phyloP scores from a whole-genome alignment of 2,113 vertebrate genomes.

The Lagopus muta region DNA sequence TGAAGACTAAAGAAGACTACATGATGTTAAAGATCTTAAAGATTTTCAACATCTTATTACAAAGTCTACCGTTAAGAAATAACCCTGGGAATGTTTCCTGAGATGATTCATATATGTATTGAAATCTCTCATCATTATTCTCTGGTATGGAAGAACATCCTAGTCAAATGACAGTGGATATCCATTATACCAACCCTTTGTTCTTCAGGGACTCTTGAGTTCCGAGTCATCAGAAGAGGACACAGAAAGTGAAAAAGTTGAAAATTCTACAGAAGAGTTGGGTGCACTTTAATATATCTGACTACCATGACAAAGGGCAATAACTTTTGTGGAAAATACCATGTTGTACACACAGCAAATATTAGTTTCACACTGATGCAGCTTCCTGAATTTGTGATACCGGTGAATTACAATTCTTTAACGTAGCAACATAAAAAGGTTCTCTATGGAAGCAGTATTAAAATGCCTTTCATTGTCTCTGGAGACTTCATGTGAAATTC shows the following conservation, averaged over 20 bases:
- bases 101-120: background rate
- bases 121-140: background rate
- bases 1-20: background rate
- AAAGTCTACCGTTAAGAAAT: background rate
- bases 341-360: fast-evolving
- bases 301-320: background rate
- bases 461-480: background rate
- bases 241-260: background rate
- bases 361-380: background rate
- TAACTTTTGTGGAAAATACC: background rate
- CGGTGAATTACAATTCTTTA: background rate
- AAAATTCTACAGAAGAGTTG: background rate
- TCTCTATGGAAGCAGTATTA: background rate
- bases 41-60: background rate
- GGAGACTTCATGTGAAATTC: background rate
- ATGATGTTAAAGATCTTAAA: background rate
- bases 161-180: background rate
- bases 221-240: background rate
- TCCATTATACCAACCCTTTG: background rate
- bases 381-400: background rate
- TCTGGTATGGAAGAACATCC: fast-evolving
- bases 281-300: background rate
- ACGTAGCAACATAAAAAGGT: background rate
- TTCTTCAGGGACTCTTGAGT: background rate
- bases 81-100: background rate